Evolutionary conservation across 2,797 vertebrate genomes (phyloP).

Genomic region (Pteronotus mesoamericanus): DNA sequence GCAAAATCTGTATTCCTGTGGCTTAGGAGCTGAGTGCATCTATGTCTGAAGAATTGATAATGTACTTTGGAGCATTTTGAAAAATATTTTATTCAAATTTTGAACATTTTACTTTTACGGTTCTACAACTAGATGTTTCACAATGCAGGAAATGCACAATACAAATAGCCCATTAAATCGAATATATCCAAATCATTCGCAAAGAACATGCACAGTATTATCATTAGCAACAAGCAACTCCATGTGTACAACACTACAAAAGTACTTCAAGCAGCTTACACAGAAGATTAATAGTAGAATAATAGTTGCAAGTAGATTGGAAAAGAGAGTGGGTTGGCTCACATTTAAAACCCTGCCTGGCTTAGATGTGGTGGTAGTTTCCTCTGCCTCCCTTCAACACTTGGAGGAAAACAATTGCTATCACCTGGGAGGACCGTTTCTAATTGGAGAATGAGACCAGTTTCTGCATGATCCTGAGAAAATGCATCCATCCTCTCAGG

Average conservation of each 20-base stretch:
- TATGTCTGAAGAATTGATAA: neutral
- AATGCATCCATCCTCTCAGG: neutral
- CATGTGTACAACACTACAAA: neutral
- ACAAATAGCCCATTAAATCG: neutral
- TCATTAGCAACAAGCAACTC: neutral
- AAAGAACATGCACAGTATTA: neutral
- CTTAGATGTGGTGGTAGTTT: neutral
- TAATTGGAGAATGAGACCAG: neutral
- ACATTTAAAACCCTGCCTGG: neutral
- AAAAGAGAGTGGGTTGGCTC: neutral
- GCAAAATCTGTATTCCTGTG: neutral
- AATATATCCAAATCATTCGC: neutral
- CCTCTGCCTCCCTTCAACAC: neutral
- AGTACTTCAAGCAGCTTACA: neutral
- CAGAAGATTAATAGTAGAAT: constrained; percentile 13
- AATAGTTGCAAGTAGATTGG: neutral
- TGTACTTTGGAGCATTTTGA: constrained; percentile 7
- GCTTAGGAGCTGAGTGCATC: neutral
- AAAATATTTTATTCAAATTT: constrained; percentile 35
- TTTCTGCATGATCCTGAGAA: neutral
- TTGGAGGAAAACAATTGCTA: constrained; percentile 8
- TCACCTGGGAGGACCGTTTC: neutral
- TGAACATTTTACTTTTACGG: constrained; percentile 38
- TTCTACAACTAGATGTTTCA: constrained; percentile 34
- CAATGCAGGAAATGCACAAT: constrained; percentile 26